Evolutionary conservation across 2,888 invertebrate species (phyloP).

Genomic region (Lucinisca nassula): DNA sequence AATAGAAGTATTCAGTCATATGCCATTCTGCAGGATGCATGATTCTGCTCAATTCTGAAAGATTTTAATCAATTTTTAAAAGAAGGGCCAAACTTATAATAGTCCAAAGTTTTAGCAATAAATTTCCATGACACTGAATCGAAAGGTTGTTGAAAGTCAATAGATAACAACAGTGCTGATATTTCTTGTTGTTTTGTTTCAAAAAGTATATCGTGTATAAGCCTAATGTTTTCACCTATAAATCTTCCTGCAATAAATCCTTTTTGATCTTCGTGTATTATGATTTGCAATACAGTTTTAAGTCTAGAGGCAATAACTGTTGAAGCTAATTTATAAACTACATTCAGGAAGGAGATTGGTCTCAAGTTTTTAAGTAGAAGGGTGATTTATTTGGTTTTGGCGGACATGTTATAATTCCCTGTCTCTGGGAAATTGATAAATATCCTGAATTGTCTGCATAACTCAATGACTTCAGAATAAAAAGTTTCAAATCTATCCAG

Average conservation of each 20-base stretch:
- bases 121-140: background rate
- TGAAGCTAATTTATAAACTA: background rate
- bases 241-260: background rate
- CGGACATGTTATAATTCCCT: background rate
- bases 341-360: background rate
- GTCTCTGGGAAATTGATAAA: background rate
- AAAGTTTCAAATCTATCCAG: background rate
- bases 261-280: background rate
- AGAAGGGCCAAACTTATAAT: no score
- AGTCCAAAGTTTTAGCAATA: no score
- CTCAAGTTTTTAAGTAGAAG: background rate
- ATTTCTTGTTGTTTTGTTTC: background rate
- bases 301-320: background rate
- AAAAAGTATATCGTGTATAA: background rate
- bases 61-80: no score
- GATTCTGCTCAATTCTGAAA: no score
- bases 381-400: constrained; percentile 8
- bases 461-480: background rate
- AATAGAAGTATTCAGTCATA: no score
- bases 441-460: background rate
- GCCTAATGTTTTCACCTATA: background rate
- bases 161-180: background rate
- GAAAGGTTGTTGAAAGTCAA: background rate
- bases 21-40: no score
- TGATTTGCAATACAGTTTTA: background rate